These are phyloP conservation scores for Motacilla tschutschensis DNA, from an alignment of 2,113 vertebrate species.

Conservation along the genomic window DNA sequence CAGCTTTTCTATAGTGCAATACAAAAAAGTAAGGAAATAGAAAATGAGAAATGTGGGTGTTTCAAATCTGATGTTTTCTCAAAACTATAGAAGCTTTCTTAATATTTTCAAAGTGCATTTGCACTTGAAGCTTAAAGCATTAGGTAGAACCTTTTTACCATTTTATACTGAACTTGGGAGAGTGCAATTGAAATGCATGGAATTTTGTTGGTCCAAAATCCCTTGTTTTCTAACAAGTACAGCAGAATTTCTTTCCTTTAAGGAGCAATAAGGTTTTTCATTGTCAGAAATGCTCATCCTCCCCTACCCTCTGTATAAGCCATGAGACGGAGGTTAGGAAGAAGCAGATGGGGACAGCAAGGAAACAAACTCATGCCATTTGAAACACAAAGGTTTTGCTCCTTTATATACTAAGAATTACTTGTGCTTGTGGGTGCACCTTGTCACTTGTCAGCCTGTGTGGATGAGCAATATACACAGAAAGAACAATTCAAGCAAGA, in stretches of 20 bases:
- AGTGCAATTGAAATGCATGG: background rate
- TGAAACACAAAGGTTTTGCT: slow-evolving; percentile 35
- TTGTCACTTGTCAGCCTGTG: slow-evolving; percentile 48
- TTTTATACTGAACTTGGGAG: background rate
- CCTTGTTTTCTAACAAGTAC: background rate
- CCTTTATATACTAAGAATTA: slow-evolving; percentile 35
- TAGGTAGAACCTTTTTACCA: background rate
- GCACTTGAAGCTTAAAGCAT: background rate
- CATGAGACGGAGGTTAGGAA: background rate
- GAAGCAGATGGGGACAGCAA: slow-evolving; percentile 9
- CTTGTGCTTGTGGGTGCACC: slow-evolving; percentile 31
- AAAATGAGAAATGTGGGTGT: background rate
- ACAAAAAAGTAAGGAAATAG: slow-evolving; percentile 39
- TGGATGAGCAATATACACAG: slow-evolving; percentile 42
- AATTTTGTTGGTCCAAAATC: background rate
- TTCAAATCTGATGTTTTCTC: slow-evolving; percentile 25
- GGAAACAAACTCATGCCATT: slow-evolving; percentile 29
- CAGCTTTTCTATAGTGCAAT: slow-evolving; percentile 32
- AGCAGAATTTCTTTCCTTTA: background rate
- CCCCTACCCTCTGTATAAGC: background rate
- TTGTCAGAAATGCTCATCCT: background rate
- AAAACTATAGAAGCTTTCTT: background rate
- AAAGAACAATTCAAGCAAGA: slow-evolving; percentile 16
- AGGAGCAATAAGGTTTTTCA: background rate
- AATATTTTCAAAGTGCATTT: slow-evolving; percentile 18